These are phyloP conservation scores for Sinocyclocheilus maitianheensis DNA, from an alignment of 2,113 vertebrate genomes.

Conservation along the genomic window DNA sequence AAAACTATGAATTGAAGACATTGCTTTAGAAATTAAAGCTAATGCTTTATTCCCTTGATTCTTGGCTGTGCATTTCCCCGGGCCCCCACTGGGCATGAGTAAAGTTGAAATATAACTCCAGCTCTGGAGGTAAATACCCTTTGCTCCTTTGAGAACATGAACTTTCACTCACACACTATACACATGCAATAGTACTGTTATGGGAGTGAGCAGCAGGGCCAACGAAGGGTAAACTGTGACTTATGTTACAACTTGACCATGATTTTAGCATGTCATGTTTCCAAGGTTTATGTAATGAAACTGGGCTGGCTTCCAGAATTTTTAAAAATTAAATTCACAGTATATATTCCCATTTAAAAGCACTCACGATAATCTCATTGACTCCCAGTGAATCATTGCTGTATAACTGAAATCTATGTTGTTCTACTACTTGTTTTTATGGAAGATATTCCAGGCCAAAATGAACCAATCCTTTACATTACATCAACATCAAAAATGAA, in stretches of 20 bases:
- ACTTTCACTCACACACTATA: not conserved
- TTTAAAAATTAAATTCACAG: not conserved
- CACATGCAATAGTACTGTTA: not conserved
- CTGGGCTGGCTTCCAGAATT: not conserved
- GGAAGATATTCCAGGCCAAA: not conserved
- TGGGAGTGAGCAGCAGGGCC: not conserved
- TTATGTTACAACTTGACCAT: not conserved
- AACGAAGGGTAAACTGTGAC: not conserved
- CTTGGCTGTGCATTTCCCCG: not conserved
- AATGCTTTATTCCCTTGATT: not conserved
- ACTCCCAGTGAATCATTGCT: not conserved
- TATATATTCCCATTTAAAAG: not conserved
- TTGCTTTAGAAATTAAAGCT: not conserved
- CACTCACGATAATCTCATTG: not conserved
- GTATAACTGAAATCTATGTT: not conserved
- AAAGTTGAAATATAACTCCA: not conserved
- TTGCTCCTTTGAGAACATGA: not conserved
- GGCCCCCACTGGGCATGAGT: not conserved
- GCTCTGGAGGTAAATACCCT: conserved; percentile 1
- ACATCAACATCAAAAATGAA: not conserved
- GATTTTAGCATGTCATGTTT: not conserved
- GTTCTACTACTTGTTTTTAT: not conserved
- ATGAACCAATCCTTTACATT: not conserved
- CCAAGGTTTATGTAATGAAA: not conserved
- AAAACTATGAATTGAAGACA: not conserved